Percentiles rank a stretch among this genome's conserved stretches.
Evolutionary conservation across 2,113 vertebrate species (phyloP).

Genomic region (Mystacornis crossleyi): DNA sequence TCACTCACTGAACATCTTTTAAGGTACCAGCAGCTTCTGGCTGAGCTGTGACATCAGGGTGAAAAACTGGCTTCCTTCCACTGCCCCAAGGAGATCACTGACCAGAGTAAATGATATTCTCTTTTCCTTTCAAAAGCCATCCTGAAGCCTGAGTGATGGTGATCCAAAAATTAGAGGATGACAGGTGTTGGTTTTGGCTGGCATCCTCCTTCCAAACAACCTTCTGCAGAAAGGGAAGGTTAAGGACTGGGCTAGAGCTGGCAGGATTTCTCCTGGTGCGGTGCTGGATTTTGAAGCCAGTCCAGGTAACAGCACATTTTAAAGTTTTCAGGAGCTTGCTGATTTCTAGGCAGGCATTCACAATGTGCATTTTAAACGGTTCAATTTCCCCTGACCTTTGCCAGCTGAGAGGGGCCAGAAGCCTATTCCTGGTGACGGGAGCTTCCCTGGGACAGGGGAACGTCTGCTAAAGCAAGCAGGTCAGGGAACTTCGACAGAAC

Average conservation of each 20-base stretch:
- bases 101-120: neutral
- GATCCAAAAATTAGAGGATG: slow-evolving; percentile 43
- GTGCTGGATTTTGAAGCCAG: slow-evolving; percentile 13
- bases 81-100: neutral
- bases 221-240: slow-evolving; percentile 44
- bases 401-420: neutral
- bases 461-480: neutral
- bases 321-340: slow-evolving; percentile 39
- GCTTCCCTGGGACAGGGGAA: neutral
- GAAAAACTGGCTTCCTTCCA: neutral
- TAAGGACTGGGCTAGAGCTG: slow-evolving; percentile 26
- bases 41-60: neutral
- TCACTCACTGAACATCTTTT: neutral
- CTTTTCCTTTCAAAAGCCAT: neutral
- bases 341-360: neutral
- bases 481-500: neutral
- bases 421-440: neutral
- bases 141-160: neutral
- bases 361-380: neutral
- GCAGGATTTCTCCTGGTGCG: neutral
- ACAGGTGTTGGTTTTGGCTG: slow-evolving; percentile 53
- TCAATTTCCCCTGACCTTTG: neutral
- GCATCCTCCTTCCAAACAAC: slow-evolving; percentile 7
- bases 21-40: neutral
- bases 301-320: neutral